These are phyloP conservation scores for Gambusia holbrooki DNA, from an alignment of 2,113 vertebrate species.

Conservation along the genomic window DNA sequence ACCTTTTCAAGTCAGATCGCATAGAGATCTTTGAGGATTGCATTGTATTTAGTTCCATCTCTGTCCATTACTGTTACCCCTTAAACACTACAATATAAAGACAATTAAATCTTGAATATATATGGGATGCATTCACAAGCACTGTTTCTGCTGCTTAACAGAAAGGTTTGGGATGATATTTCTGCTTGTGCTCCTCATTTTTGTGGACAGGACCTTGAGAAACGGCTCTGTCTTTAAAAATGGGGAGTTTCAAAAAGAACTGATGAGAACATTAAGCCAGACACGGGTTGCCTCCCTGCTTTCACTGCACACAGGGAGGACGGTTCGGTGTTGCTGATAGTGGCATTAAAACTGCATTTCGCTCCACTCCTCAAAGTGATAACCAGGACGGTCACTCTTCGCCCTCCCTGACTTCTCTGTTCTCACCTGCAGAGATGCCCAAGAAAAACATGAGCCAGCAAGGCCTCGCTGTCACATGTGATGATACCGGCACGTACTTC, in stretches of 20 bases:
- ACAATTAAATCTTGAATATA: too few relatives aligned
- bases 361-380: conserved; percentile 44
- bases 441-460: conserved; percentile 61
- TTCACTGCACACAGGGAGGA: conserved; percentile 59
- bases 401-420: conserved; percentile 68
- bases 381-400: conserved; percentile 66
- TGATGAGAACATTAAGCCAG: conserved; percentile 72
- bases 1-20: too few relatives aligned
- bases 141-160: too few relatives aligned
- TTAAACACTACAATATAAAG: too few relatives aligned
- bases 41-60: too few relatives aligned
- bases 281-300: conserved; percentile 39
- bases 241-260: conserved; percentile 54
- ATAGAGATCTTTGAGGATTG: too few relatives aligned
- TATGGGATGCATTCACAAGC: too few relatives aligned
- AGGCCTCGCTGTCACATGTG: conserved; percentile 23
- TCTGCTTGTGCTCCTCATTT: background rate
- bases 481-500: conserved; percentile 61
- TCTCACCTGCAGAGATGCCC: conserved; percentile 65
- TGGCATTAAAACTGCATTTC: conserved; percentile 45
- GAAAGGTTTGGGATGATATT: background rate
- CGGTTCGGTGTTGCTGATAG: conserved; percentile 62
- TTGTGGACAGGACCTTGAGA: conserved; percentile 54
- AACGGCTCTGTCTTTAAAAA: conserved; percentile 31
- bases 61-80: too few relatives aligned